phyloP scores from a whole-genome alignment of 92 coral and sea anemone species.

The Palythoa caribaeorum region DNA sequence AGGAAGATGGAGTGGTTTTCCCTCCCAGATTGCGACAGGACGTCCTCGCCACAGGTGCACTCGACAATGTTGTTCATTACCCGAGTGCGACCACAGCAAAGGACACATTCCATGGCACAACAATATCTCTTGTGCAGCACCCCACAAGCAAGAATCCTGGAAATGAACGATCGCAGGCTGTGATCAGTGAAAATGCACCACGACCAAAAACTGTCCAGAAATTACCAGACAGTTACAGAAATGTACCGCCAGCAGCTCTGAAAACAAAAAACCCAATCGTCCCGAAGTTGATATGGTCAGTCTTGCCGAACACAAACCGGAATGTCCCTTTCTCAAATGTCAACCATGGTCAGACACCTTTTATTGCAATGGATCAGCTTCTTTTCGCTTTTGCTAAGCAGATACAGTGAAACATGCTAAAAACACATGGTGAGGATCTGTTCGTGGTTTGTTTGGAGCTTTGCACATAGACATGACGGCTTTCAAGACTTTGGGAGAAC shows the following conservation, averaged over 20 bases:
- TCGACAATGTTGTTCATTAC: not conserved
- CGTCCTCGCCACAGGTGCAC: not conserved
- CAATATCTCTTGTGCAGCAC: not conserved
- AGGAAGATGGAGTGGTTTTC: not conserved
- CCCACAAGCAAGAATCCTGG: conserved; percentile 49
- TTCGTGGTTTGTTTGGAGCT: conserved; percentile 64
- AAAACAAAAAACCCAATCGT: conserved; percentile 37
- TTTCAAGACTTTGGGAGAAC: conserved; percentile 53
- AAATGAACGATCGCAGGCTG: conserved; percentile 44
- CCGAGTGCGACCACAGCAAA: not conserved
- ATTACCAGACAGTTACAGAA: conserved; percentile 53
- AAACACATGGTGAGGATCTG: conserved; percentile 56
- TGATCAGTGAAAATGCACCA: conserved; percentile 30
- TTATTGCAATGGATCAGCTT: conserved; percentile 48
- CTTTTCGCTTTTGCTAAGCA: conserved; percentile 51
- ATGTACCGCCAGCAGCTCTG: conserved; percentile 60
- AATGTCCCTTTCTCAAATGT: conserved; percentile 40
- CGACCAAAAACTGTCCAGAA: conserved; percentile 27
- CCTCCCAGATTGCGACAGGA: not conserved
- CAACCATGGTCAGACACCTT: conserved; percentile 60
- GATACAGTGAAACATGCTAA: conserved; percentile 62
- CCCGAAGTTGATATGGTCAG: conserved; percentile 41
- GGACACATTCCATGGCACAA: not conserved
- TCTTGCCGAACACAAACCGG: conserved; percentile 7
- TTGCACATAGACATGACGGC: conserved; percentile 62